Evolutionary conservation across 2,113 vertebrate genomes (phyloP), one percentile per base, ranked within the genome.

Genomic region (Psittacula cyanocephala): DNA sequence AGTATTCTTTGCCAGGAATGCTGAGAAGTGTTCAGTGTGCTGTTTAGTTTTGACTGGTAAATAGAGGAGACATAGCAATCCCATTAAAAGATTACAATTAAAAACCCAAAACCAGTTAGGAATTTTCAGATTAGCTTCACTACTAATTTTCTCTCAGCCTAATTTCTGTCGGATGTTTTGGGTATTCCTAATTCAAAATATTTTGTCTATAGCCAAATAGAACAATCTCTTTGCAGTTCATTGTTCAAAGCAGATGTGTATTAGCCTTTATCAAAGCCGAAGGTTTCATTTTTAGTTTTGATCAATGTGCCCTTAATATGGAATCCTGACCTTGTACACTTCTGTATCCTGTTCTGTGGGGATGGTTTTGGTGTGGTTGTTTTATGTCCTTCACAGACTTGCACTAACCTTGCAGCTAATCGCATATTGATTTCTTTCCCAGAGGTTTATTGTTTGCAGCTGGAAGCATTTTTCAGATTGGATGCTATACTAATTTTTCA

Each of bases 391-490:
- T 94, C 52, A 44, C n/a, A 79, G 47, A 64, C 37, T 79, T 79
- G 70, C 77, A 9, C 41, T 93, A 88, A 89, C 69, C 60, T 93
- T 69, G 80, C 44, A 89, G 74, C 44, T 96, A 93, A 91, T 87
- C 44, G 83, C 50, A 55, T 96, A 93, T 60, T 89, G 91, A 93
- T 95, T 95, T 95, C 59, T 81, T 93, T 91, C 74, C 31, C 71
- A 77, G 69, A 89, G 92, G 25, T n/a, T 87, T 96, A 72, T 92
- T 94, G 49, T 78, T 94, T 86, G 47, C 63, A 89, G 74, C 53
- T 83, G 53, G 47, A 95, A 96, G 29, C 41, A 81, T 92, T 92
- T 94, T 96, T 95, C 81, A 93, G 84, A 60, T 71, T 60, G 91
- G 81, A 50, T 87, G 64, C 78, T 78, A 35, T 49, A 64, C 22